phyloP scores from a whole-genome alignment of 2,113 vertebrate genomes.

The Erythrolamprus reginae region DNA sequence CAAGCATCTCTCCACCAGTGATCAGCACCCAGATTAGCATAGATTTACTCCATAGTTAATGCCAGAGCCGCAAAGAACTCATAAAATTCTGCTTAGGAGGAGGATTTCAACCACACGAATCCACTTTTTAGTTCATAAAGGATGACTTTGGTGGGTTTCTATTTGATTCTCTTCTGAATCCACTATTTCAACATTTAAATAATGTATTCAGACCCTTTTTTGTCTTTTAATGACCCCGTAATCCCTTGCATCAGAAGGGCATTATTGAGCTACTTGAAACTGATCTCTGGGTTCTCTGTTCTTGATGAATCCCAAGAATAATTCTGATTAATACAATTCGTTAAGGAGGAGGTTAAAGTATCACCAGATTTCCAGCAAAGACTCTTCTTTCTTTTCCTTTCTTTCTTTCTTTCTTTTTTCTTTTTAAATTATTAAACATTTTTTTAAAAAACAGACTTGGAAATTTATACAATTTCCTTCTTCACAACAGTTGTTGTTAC shows the following conservation, averaged over 20 bases:
- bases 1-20: too few relatives aligned
- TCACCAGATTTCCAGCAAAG: background rate
- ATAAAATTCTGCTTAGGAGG: background rate
- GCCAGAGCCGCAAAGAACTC: too few relatives aligned
- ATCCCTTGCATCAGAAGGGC: background rate
- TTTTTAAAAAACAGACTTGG: too few relatives aligned
- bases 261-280: background rate
- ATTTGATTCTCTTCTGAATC: background rate
- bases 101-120: background rate
- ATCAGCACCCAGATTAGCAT: too few relatives aligned
- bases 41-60: too few relatives aligned
- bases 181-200: background rate
- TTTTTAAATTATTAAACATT: too few relatives aligned
- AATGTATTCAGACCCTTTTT: background rate
- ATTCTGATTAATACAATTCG: background rate
- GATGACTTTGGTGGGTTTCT: background rate
- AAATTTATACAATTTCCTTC: too few relatives aligned
- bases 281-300: background rate
- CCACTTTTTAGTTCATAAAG: background rate
- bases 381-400: too few relatives aligned
- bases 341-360: background rate
- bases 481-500: too few relatives aligned
- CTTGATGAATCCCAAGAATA: background rate
- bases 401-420: too few relatives aligned
- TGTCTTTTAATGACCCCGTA: too few relatives aligned